These are phyloP conservation scores for Grammomys dolichurus DNA, from an alignment of 2,113 vertebrate genomes.

Conservation along the genomic window DNA sequence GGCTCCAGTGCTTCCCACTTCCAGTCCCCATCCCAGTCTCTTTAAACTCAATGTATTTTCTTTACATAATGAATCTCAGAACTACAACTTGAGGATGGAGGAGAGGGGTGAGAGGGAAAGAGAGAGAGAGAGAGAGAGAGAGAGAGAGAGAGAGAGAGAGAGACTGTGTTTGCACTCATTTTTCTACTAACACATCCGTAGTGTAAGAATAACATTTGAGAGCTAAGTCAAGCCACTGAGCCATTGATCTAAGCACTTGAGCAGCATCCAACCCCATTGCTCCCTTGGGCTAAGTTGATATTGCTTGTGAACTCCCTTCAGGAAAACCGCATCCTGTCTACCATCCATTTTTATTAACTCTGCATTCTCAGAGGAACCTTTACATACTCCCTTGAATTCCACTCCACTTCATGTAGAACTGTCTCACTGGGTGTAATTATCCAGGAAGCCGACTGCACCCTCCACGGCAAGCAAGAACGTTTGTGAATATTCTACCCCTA, in stretches of 20 bases:
- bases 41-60: neutral
- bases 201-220: slow-evolving; percentile 35
- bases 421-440: slow-evolving; percentile 49
- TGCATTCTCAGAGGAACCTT: slow-evolving; percentile 65
- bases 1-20: neutral
- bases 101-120: no score
- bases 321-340: slow-evolving; percentile 50
- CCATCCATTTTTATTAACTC: slow-evolving; percentile 65
- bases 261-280: slow-evolving; percentile 10
- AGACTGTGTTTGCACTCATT: slow-evolving; percentile 1
- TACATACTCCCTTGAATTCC: slow-evolving; percentile 41
- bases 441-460: slow-evolving; percentile 9
- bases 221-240: slow-evolving; percentile 36
- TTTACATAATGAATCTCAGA: neutral
- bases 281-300: slow-evolving; percentile 69
- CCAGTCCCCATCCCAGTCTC: neutral
- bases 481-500: neutral
- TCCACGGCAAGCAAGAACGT: slow-evolving; percentile 25
- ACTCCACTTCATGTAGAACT: slow-evolving; percentile 28
- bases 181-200: slow-evolving; percentile 36
- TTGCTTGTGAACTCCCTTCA: slow-evolving; percentile 72
- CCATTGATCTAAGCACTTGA: slow-evolving; percentile 44
- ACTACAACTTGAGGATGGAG: neutral
- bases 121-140: neutral
- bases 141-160: neutral